phyloP scores from a whole-genome alignment of 2,113 vertebrate genomes.

The Ursus arctos region DNA sequence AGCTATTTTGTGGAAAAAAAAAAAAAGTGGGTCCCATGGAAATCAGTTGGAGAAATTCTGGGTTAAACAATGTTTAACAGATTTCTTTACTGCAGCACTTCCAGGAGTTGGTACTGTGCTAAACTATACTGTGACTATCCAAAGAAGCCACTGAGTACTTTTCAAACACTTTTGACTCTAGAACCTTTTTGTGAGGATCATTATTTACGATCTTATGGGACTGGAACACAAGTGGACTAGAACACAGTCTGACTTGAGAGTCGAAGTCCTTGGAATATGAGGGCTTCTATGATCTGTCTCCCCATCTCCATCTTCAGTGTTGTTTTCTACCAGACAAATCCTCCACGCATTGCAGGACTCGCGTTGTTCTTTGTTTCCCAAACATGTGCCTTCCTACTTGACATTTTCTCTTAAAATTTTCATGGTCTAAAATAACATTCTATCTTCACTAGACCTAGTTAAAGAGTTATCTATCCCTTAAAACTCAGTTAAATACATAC shows the following conservation, averaged over 20 bases:
- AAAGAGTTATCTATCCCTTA: not conserved
- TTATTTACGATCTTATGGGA: not conserved
- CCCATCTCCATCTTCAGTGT: not conserved
- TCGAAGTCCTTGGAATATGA: not conserved
- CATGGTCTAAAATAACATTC: not conserved
- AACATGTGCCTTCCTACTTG: not conserved
- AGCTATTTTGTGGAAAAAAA: not conserved
- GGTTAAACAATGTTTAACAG: not conserved
- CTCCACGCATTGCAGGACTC: not conserved
- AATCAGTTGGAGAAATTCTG: constrained; percentile 5
- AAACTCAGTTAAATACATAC: not conserved
- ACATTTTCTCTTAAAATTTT: not conserved
- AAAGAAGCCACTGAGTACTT: not conserved
- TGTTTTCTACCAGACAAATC: constrained; percentile 8
- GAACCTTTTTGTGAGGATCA: not conserved
- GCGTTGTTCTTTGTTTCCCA: not conserved
- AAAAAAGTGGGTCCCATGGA: not conserved
- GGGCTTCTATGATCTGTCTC: not conserved
- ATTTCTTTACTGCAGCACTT: not conserved
- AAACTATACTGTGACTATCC: not conserved
- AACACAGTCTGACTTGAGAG: not conserved
- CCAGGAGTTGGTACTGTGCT: not conserved
- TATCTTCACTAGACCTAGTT: not conserved
- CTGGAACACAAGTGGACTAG: not conserved
- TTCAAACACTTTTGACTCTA: not conserved